These are phyloP conservation scores for Bellardia pandia DNA, from an alignment of 2,888 invertebrate genomes.

Conservation along the genomic window DNA sequence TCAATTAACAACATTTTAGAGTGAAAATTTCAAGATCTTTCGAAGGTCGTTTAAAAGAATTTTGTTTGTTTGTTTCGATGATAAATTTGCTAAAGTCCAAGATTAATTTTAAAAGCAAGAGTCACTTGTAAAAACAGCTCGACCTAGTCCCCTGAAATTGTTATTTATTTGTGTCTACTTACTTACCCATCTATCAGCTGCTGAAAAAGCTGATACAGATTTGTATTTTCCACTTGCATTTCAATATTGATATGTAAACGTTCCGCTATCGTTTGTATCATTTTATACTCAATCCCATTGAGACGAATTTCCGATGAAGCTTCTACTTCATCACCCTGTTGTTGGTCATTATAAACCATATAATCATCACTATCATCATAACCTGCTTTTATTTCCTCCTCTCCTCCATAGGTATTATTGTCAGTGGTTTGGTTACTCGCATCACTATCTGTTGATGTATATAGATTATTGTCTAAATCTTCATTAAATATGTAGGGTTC, in stretches of 20 bases:
- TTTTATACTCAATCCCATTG: slow-evolving; percentile 81
- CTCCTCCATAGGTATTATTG: background rate
- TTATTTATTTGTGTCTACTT: slow-evolving; percentile 38
- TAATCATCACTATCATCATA: slow-evolving; percentile 61
- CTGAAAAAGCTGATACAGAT: slow-evolving; percentile 80
- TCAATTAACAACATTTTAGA: too few species aligned
- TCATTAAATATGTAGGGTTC: slow-evolving; percentile 81
- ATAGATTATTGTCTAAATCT: background rate
- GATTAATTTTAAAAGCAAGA: too few species aligned
- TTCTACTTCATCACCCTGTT: background rate
- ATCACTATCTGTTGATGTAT: background rate
- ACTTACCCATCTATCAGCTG: slow-evolving; percentile 80
- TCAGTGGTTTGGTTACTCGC: background rate
- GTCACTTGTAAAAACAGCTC: too few species aligned
- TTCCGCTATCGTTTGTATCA: slow-evolving; percentile 81
- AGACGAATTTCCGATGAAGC: slow-evolving; percentile 30
- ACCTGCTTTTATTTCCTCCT: slow-evolving; percentile 1
- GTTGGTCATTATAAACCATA: slow-evolving; percentile 15
- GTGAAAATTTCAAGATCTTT: too few species aligned
- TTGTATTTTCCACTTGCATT: slow-evolving; percentile 79
- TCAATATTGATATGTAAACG: slow-evolving; percentile 79
- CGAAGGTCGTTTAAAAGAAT: too few species aligned
- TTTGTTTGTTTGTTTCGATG: too few species aligned
- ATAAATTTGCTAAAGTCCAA: too few species aligned
- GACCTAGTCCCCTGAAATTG: background rate